These are phyloP conservation scores for Oscarella lobularis DNA, from an alignment of 37 sponge, comb jelly and placozoan genomes.

Conservation along the genomic window DNA sequence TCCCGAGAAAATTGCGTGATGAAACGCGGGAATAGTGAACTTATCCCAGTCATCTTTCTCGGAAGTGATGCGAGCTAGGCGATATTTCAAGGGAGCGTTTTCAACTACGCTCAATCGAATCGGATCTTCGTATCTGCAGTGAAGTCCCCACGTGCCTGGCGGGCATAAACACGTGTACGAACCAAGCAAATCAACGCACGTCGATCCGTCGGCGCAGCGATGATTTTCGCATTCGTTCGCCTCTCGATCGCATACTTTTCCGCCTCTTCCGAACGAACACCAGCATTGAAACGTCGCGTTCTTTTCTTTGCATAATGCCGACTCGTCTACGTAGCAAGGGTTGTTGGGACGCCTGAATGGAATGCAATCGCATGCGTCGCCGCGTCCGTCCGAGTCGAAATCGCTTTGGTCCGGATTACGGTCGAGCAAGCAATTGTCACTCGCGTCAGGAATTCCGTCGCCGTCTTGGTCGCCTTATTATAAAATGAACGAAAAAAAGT, in stretches of 20 bases:
- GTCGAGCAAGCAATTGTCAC: not conserved
- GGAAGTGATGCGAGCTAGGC: not conserved
- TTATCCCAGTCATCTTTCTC: not conserved
- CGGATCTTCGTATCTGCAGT: not conserved
- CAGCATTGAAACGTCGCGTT: not conserved
- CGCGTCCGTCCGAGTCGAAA: not conserved
- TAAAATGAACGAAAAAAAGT: not conserved
- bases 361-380: conserved; percentile 10
- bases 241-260: not conserved
- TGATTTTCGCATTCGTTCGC: not conserved
- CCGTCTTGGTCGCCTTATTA: not conserved
- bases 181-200: not conserved
- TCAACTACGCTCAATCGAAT: not conserved
- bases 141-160: not conserved
- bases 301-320: not conserved
- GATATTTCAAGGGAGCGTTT: not conserved
- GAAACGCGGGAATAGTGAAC: not conserved
- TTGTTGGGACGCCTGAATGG: no score
- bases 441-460: not conserved
- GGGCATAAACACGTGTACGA: not conserved
- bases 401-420: not conserved
- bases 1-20: not conserved
- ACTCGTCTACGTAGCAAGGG: not conserved
- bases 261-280: not conserved
- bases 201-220: not conserved